These are phyloP conservation scores for Bactericera cockerelli DNA, from an alignment of 1,140 invertebrate genomes.

Conservation along the genomic window DNA sequence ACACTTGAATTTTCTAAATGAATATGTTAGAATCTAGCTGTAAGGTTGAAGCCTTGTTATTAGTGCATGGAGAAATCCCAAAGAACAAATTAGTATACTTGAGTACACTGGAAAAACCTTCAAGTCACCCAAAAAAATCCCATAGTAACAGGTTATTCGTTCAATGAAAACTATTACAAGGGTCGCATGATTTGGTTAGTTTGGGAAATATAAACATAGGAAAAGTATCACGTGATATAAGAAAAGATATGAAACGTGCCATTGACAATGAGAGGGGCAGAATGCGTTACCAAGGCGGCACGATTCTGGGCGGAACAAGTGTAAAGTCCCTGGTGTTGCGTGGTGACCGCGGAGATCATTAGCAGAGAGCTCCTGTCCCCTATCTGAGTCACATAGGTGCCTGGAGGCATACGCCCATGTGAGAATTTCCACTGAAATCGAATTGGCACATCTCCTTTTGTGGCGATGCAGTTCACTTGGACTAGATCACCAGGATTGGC, in stretches of 20 bases:
- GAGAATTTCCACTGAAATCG: constrained; percentile 18
- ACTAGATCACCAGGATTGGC: constrained; percentile 30
- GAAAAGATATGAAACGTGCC: constrained; percentile 17
- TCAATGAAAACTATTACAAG: no score
- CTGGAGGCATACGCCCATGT: constrained; percentile 14
- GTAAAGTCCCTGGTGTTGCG: constrained; percentile 21
- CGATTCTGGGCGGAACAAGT: constrained; percentile 20
- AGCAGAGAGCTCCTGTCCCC: constrained; percentile 17
- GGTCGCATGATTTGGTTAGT: not conserved
- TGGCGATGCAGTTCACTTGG: constrained; percentile 20
- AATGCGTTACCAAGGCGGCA: constrained; percentile 17
- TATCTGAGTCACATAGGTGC: constrained; percentile 16
- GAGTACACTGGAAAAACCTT: no score
- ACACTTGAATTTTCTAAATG: no score
- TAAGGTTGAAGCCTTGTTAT: no score
- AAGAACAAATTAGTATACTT: no score
- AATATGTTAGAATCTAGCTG: no score
- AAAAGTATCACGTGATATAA: constrained; percentile 15
- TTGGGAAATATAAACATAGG: constrained; percentile 2
- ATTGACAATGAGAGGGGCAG: constrained; percentile 21
- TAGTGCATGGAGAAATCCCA: no score
- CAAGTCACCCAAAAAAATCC: no score
- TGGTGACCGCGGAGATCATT: constrained; percentile 19
- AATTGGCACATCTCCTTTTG: constrained; percentile 21
- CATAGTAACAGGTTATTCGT: no score